These are phyloP conservation scores for Phoenicopterus ruber DNA, from an alignment of 2,113 vertebrate species.

Conservation along the genomic window DNA sequence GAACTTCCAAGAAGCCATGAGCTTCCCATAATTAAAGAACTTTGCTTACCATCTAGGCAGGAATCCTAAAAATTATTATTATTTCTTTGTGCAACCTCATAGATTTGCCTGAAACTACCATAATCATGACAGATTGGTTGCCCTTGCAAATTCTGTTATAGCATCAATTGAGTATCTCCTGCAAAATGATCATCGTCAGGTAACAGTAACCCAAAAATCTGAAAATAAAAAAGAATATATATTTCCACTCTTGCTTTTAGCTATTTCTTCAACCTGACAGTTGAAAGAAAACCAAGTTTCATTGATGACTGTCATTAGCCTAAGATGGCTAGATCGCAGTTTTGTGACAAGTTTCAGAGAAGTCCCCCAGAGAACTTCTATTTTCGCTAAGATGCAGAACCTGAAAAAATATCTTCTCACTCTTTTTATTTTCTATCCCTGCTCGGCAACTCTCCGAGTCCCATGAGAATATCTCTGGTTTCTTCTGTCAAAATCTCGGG, in stretches of 20 bases:
- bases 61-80: not conserved
- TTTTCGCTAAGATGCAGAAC: conserved; percentile 50
- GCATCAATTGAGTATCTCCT: not conserved
- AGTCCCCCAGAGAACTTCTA: conserved; percentile 60
- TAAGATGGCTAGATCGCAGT: conserved; percentile 47
- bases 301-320: conserved; percentile 65
- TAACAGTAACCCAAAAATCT: conserved; percentile 29
- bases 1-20: not conserved
- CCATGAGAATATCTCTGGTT: conserved; percentile 33
- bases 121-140: not conserved
- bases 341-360: conserved; percentile 62
- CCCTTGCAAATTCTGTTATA: not conserved
- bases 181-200: conserved; percentile 5
- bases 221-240: conserved; percentile 16
- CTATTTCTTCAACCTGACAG: conserved; percentile 51
- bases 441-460: conserved; percentile 17
- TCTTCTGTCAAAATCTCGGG: conserved; percentile 46
- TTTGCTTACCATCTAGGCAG: not conserved
- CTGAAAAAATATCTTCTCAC: conserved; percentile 63
- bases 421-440: conserved; percentile 50
- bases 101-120: not conserved
- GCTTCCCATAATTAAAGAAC: not conserved
- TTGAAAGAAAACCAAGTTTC: conserved; percentile 54
- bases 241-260: conserved; percentile 39
- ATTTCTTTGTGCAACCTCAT: not conserved